phyloP scores from a whole-genome alignment of 2,113 vertebrate species.

The Perca fluviatilis region DNA sequence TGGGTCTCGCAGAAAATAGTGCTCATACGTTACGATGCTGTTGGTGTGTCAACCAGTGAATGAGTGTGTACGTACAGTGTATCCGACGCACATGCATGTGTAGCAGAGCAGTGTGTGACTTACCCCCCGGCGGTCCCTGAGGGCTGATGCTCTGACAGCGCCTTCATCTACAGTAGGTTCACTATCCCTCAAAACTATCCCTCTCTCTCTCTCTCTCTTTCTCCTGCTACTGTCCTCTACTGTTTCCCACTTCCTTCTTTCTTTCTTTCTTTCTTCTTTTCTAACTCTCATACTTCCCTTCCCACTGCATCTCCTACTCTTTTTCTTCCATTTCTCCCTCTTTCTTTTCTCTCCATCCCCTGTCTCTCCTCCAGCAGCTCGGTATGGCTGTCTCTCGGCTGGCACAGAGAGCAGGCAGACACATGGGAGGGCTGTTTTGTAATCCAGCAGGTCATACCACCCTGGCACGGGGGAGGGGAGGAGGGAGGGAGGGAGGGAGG shows the following conservation, averaged over 20 bases:
- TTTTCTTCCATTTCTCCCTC: conserved; percentile 14
- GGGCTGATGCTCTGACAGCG: conserved; percentile 68
- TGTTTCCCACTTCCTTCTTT: conserved; percentile 12
- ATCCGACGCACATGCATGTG: conserved; percentile 40
- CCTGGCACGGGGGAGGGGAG: conserved; percentile 59
- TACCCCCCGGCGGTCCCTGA: conserved; percentile 79
- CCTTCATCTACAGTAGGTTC: conserved; percentile 63
- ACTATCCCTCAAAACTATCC: conserved; percentile 54
- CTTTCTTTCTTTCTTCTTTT: conserved; percentile 5
- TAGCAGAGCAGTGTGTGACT: conserved; percentile 71
- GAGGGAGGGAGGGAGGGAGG: conserved; percentile 39
- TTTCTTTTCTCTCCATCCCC: not conserved
- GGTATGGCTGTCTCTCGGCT: conserved; percentile 83
- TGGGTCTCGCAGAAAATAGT: conserved; percentile 7
- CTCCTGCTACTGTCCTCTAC: conserved; percentile 22
- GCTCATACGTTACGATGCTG: not conserved
- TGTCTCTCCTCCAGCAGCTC: conserved; percentile 60
- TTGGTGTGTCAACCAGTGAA: conserved; percentile 13
- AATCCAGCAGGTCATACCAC: conserved; percentile 92
- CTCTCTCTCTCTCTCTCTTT: conserved; percentile 28
- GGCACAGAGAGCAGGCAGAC: conserved; percentile 86
- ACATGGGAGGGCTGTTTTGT: conserved; percentile 92
- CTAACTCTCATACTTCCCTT: not conserved
- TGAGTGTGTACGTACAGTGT: conserved; percentile 15
- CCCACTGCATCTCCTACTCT: not conserved